Base-by-base conservation (phyloP, 2,797 vertebrate genomes). In the Sebastiscus albofasciatus region DNA sequence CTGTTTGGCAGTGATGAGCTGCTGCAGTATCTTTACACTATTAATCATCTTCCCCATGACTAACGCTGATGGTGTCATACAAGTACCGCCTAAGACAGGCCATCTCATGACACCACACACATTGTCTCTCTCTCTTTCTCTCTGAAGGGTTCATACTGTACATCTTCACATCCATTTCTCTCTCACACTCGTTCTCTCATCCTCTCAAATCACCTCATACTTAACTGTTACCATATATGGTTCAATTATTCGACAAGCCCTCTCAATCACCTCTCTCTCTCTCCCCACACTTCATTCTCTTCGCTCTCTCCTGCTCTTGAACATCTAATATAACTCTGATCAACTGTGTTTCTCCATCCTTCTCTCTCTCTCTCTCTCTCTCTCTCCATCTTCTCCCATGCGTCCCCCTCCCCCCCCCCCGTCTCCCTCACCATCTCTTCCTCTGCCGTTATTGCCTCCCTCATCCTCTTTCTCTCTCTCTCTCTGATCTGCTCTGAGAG, bases 401-500 rank as follows among this genome's bases (percentile, higher is more conserved):
- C 24, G 16, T 59, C 74, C 79, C 68, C 76, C 55, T 4, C 59
- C 56, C 67, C 70, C 42, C 69, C 68, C 34, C 29, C 22, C 20
- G 31, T 75, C 79, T 87, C 77, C 67, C 68, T 77, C 73, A 36
- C 68, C 62, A 61, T 82, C 83, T 58, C 85, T 81, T 81, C 69
- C 82, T 87, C 79, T 76, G 72, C 84, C 78, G 79, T 85, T 87
- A 81, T 80, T 85, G 87, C 85, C 77, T 88, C 80, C 77, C 84
- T 84, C 82, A 61, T 84, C 80, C 81, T 90, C 83, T 86, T 80
- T 59, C 67, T 81, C 60, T 82, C 67, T 70, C 82, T 66, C 85
- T 83, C 91, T 92, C 89, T 91, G 93, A 94, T 93, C 90, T 90
- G 90, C 91, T 90, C 87, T 80, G 82, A 92, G 85, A 92, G 92